Base-by-base conservation (phyloP, 1,140 invertebrate genomes). In the Ylistrum balloti region DNA sequence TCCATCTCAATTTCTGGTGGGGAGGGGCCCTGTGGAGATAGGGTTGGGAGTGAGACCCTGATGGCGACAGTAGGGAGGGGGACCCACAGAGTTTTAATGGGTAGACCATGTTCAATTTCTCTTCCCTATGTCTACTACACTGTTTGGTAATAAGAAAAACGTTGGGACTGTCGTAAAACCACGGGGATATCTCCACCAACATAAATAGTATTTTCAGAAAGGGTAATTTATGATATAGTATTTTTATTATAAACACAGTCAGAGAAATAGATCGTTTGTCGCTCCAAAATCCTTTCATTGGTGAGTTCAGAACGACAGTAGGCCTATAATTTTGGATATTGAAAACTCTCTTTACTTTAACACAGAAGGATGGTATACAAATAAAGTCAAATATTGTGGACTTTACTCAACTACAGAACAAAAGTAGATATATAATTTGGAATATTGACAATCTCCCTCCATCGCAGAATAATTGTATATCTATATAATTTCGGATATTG, bases 91-190 rank as follows among this genome's bases (percentile, higher is more conserved):
- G 56, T 28, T 74, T 74, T 74, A 74, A 74, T 74, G 28, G 56
- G 22, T 28, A 7, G n/a, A 74, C 56, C 56, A 5, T n/a, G 56
- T 74, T 28, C 56, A 74, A 28, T 74, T 74, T 74, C 56, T 74
- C n/a, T 28, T 74, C 20, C 56, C n/a, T n/a, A 74, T 74, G 2
- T 74, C 22, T 28, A 28, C 22, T 28, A 28, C 56, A 28, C 56
- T 28, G 22, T n/a, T 74, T n/a, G n/a, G 56, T 74, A 74, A 74
- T 74, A 74, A 74, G 56, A 74, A 74, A 74, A 74, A 74, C 56
- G 56, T 74, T 74, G 56, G 11, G 56, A 74, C 28, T 74, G 56
- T 74, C 56, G 56, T 74, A 74, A 74, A 74, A 74, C 56, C 56
- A 74, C 56, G 17, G 56, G 56, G 20, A 17, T 74, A 74, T 74